These are phyloP conservation scores for Sphaeramia orbicularis DNA, from an alignment of 2,797 vertebrate species.

Conservation along the genomic window DNA sequence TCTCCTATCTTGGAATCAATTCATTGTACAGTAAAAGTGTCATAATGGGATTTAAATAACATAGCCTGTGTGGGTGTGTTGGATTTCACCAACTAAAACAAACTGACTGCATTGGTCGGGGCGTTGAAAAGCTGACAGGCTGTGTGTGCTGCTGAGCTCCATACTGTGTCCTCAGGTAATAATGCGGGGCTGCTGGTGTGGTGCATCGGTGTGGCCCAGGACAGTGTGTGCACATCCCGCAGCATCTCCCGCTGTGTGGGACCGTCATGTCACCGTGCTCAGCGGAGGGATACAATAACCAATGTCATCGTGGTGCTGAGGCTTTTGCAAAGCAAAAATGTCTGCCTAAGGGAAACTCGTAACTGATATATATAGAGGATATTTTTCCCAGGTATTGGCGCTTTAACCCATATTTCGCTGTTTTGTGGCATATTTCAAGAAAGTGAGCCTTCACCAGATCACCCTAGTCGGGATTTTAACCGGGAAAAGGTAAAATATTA, in stretches of 20 bases:
- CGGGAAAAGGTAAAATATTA: constrained; percentile 87
- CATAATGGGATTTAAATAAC: too few species aligned
- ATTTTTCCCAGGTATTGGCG: constrained; percentile 68
- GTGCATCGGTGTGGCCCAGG: constrained; percentile 13
- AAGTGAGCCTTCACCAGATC: constrained; percentile 79
- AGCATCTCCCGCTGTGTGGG: constrained; percentile 74
- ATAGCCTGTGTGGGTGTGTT: too few species aligned
- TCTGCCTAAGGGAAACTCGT: constrained; percentile 98
- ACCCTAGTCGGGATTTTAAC: constrained; percentile 90
- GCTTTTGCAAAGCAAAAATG: constrained; percentile 92
- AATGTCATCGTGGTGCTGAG: constrained; percentile 90
- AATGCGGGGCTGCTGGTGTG: constrained; percentile 6
- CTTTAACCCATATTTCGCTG: constrained; percentile 58
- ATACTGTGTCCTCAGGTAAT: neutral
- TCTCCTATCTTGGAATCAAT: too few species aligned
- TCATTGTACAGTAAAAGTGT: too few species aligned
- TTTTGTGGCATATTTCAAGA: constrained; percentile 65
- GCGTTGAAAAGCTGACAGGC: too few species aligned
- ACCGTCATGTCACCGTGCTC: constrained; percentile 76
- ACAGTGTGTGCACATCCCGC: constrained; percentile 45
- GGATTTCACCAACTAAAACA: too few species aligned
- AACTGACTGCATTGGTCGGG: too few species aligned
- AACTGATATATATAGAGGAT: constrained; percentile 91
- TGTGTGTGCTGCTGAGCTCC: too few species aligned
- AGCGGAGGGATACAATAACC: constrained; percentile 93